Base-by-base conservation (phyloP, 2,113 vertebrate species). In the Talpa occidentalis region DNA sequence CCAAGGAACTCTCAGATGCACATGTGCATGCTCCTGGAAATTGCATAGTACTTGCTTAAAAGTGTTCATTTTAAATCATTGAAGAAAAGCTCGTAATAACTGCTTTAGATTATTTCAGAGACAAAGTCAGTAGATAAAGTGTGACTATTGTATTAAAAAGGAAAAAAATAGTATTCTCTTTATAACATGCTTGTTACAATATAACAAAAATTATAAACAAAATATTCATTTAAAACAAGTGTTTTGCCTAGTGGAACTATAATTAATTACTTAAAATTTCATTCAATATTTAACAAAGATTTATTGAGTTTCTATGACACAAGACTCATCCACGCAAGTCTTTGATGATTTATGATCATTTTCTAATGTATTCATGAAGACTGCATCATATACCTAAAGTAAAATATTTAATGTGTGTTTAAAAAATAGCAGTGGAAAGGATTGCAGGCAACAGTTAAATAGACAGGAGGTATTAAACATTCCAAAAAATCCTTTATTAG, bases 211-310 rank as follows among this genome's bases (percentile, higher is more conserved):
- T 16, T 77, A 47, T 47, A n/a, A 94, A 56, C 30, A 52, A 47
- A 47, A 19, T 67, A 40, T 42, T 89, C 74, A 92, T 73, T 72
- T 66, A 87, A 73, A 49, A 12, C 14, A 81, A 15, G 21, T 77
- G 54, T 94, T 60, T 95, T 54, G 6, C 6, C 32, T 73, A 49
- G 9, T 77, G 47, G 17, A 5, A 62, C 37, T 81, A 80, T 85
- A 44, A 77, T 82, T 91, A 83, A 62, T 90, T 93, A 87, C 76
- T 90, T 91, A 90, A 72, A 21, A 49, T 62, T 88, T 42, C 9
- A 84, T 95, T 90, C 30, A 70, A 10, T 93, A 62, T 74, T 88
- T 88, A 92, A 79, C 67, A 56, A 67, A 83, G 37, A 90, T 76
- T 42, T 64, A 85, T 49, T 72, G 22, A 56, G 49, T 66, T 95